Conservation (phyloP, 2,113 vertebrate species). For the Pollimyrus isidori region DNA sequence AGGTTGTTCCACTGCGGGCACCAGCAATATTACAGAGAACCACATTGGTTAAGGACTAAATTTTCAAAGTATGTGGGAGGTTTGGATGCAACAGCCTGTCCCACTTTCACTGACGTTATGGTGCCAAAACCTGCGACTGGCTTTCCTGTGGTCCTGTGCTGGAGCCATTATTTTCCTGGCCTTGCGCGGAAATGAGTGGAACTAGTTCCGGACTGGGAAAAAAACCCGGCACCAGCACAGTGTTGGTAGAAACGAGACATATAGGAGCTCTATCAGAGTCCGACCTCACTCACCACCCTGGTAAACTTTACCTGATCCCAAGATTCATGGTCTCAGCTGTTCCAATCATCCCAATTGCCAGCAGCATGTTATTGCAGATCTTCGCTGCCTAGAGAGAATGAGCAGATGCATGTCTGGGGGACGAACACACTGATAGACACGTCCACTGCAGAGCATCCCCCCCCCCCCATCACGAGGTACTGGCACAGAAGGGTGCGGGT, state of each 20-base stretch:
- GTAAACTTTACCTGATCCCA: conserved; percentile 80
- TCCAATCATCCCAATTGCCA: conserved; percentile 96
- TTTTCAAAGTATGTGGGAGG: no score
- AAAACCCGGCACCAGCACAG: not conserved
- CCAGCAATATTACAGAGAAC: no score
- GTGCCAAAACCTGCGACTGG: not conserved
- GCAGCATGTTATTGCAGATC: conserved; percentile 98
- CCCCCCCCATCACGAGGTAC: no score
- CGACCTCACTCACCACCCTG: not conserved
- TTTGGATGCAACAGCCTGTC: no score
- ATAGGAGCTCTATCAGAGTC: not conserved
- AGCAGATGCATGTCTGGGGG: not conserved
- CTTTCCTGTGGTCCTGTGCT: not conserved
- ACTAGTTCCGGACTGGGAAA: not conserved
- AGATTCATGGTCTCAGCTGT: conserved; percentile 97
- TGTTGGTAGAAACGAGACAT: not conserved
- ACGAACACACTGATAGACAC: not conserved
- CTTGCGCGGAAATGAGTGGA: not conserved
- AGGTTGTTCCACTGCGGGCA: no score
- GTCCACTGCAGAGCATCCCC: not conserved
- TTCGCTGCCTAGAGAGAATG: conserved; percentile 76
- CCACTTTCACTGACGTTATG: not conserved
- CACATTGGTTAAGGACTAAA: no score
- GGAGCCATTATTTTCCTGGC: not conserved
- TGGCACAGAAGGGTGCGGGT: not conserved